Evolutionary conservation across 2,797 vertebrate species (phyloP).

Genomic region (Gymnocypris eckloni): DNA sequence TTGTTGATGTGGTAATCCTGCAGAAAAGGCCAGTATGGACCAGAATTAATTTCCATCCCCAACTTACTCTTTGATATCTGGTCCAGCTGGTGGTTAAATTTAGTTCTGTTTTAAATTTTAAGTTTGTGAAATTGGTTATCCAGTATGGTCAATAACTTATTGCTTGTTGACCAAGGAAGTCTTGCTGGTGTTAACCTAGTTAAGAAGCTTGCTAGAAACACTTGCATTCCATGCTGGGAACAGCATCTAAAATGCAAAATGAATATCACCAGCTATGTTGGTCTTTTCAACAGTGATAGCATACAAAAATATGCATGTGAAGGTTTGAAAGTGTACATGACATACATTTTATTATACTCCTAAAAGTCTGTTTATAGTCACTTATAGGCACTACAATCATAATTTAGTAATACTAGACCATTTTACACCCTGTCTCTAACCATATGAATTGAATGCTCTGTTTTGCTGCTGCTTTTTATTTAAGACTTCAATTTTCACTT

Average conservation of each 20-base stretch:
- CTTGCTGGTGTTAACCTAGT: neutral
- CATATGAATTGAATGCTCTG: neutral
- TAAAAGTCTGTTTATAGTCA: neutral
- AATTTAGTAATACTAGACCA: neutral
- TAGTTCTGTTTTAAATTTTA: neutral
- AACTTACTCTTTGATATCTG: neutral
- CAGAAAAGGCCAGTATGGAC: neutral
- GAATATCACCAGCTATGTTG: neutral
- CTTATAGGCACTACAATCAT: neutral
- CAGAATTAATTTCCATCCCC: neutral
- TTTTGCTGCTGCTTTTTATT: neutral
- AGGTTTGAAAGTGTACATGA: neutral
- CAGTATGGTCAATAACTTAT: neutral
- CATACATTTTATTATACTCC: neutral
- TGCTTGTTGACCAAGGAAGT: neutral
- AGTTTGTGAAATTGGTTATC: neutral
- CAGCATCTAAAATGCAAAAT: neutral
- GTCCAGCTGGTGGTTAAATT: neutral
- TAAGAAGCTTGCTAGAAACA: neutral
- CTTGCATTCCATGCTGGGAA: neutral
- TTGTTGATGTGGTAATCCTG: neutral
- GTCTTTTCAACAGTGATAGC: neutral
- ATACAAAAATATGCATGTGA: neutral
- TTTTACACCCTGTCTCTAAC: neutral
- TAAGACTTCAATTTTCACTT: neutral